Base-by-base conservation (phyloP, 2,888 invertebrate species). In the Troilus luridus region DNA sequence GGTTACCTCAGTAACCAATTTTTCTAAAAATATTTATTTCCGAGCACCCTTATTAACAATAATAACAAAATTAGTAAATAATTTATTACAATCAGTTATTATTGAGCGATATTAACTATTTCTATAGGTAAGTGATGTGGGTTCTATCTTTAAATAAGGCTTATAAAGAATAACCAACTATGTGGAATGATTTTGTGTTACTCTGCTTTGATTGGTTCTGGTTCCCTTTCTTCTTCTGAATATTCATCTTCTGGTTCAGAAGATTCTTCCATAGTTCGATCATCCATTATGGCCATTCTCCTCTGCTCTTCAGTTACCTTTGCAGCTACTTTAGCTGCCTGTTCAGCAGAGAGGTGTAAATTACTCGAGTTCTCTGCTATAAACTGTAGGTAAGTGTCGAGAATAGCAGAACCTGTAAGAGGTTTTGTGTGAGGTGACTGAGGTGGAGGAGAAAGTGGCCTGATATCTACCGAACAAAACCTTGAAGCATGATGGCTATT, bases 381-480 rank as follows among this genome's bases (percentile, higher is more conserved):
- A 93, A 97, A 96, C 94, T 98, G 98, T 92, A 98, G 95, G 94
- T 98, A 98, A 21, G 98, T 98, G 94, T 98, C 98, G 92, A 98
- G 94, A 91, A 98, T 95, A 6, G 97, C 97, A 9, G 97, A 97
- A 88, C 97, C 96, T 90, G 97, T 96, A 92, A 96, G 95, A 14
- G 94, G 94, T 91, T 91, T 92, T 19, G 92, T 92, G 11, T 93
- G 93, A 1, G 92, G 93, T 0, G 93, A 93, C 67, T 93, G 94
- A 19, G 96, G 96, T 67, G 96, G 96, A 88, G 93, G 93, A 77
- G 93, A 93, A 89, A 93, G 92, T 67, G 93, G 92, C 91, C 93
- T 88, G 81, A 93, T 92, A 90, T 93, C 93, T 17, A 93, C 91
- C 24, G 92, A 92, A 81, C 93, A 92, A 90, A 92, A 93, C 85